Base-by-base conservation (phyloP, 2,888 invertebrate genomes). In the Serripes groenlandicus region DNA sequence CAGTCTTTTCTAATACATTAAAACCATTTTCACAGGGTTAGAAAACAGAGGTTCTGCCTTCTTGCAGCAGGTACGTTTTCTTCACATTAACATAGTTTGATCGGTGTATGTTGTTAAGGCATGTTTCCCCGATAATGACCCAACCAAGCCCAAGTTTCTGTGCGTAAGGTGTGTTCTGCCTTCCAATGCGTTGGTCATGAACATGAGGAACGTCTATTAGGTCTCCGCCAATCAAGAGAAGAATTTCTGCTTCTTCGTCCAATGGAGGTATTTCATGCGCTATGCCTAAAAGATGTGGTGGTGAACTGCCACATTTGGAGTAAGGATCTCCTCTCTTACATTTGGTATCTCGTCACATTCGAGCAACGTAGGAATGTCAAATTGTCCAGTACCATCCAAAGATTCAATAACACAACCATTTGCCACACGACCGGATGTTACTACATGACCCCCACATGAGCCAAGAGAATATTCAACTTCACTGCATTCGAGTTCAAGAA, bases 51-150 rank as follows among this genome's bases (percentile, higher is more conserved):
- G n/a, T n/a, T n/a, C n/a, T n/a, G n/a, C n/a, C n/a, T n/a, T n/a
- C n/a, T n/a, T n/a, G n/a, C n/a, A n/a, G n/a, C n/a, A n/a, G n/a
- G n/a, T 68, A 26, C 0, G 54, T 54, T 28, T 75, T 76, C 7
- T 77, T 80, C 0, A 81, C 80, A 58, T 21, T 62, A 5, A 84
- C 52, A 0, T n/a, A 3, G 28, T 71, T 42, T 5, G 75, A 35
- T n/a, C n/a, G n/a, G 52, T 87, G 87, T 2, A 78, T 60, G 26
- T 85, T 73, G 0, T 76, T 78, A 1, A 86, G 37, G 64, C 78
- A 86, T 18, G 60, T 30, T 26, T 83, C 80, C 32, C 81, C 88
- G 15, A 82, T 54, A 18, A 83, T 69, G 1, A 86, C 78, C 81
- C 83, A 82, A 18, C 79, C 83, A 5, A 86, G 54, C 4, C 30